These are phyloP conservation scores for Drosophila kanekoi DNA, from an alignment of 2,888 invertebrate genomes.

Conservation along the genomic window DNA sequence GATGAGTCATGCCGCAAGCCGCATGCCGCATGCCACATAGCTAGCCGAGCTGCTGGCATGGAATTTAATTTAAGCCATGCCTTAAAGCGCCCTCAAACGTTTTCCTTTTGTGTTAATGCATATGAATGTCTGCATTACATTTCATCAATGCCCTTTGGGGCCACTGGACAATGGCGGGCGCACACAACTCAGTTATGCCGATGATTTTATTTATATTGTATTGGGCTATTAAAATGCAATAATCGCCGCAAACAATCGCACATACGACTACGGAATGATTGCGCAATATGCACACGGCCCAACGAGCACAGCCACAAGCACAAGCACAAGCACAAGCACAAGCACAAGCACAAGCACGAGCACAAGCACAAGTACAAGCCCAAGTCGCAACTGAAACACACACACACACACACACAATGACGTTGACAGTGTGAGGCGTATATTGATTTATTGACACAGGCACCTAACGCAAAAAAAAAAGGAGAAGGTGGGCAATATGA, in stretches of 20 bases:
- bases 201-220: slow-evolving; percentile 60
- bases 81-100: slow-evolving; percentile 22
- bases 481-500: not conserved
- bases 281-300: slow-evolving; percentile 76
- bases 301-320: slow-evolving; percentile 56
- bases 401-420: slow-evolving; percentile 23
- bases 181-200: slow-evolving; percentile 24
- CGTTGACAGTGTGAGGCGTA: slow-evolving; percentile 61
- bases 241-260: slow-evolving; percentile 66
- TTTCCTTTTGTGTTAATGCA: slow-evolving; percentile 27
- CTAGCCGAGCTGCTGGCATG: slow-evolving; percentile 32
- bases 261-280: slow-evolving; percentile 58
- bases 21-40: slow-evolving; percentile 21
- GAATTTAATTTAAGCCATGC: slow-evolving; percentile 59
- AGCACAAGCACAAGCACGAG: slow-evolving; percentile 52
- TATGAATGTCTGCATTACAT: slow-evolving; percentile 51
- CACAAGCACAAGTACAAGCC: slow-evolving; percentile 14
- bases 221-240: slow-evolving; percentile 70
- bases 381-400: slow-evolving; percentile 7
- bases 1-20: slow-evolving; percentile 65
- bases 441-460: slow-evolving; percentile 72
- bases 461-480: slow-evolving; percentile 34
- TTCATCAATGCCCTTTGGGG: slow-evolving; percentile 4
- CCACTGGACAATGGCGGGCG: slow-evolving; percentile 10
- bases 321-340: no score